Evolutionary conservation across 2,888 invertebrate species (phyloP), one percentile per base, ranked within the genome.

Genomic region (Gastrophysa polygoni): DNA sequence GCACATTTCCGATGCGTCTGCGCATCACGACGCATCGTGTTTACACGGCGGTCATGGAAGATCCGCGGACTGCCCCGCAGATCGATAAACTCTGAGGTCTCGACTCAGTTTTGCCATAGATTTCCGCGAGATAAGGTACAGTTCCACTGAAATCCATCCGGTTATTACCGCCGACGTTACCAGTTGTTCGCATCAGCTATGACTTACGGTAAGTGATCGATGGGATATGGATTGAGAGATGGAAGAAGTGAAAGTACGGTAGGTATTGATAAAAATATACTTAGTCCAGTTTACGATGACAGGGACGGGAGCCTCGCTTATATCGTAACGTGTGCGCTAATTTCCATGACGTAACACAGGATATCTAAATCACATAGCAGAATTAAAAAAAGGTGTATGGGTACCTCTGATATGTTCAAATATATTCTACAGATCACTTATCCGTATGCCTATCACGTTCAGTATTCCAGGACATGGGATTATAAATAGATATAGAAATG

Each of bases 131-230:
- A 57, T 48, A 43, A 29, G 47, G 46, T 57, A 55, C 34, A 10
- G 34, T 49, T 29, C 20, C 51, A 17, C 28, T 10, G 44, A 20
- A 34, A 14, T 51, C 50, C 18, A 38, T 52, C 52, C 29, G n/a
- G n/a, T n/a, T n/a, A n/a, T n/a, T n/a, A 54, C 43, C 43, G 38
- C 24, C 38, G 14, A 38, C n/a, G 49, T 44, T 10, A 16, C 49
- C 29, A 38, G 29, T 50, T 55, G 43, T 55, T 48, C 34, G n/a
- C n/a, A n/a, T n/a, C 47, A 57, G 56, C 52, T 34, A 64, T 64
- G 64, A 61, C 38, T 64, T 58, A 61, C 61, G 61, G 64, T 64
- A 56, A 64, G 64, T 64, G 28, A 8, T 18, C 17, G 47, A 24
- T 32, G 29, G 14, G 38, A 38, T 4, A 1, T 14, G 38, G 2